A percentile compares a stretch with the other conserved stretches of the same genome.
Conservation (phyloP, 2,888 invertebrate genomes). For the Cylloceria caligata region DNA sequence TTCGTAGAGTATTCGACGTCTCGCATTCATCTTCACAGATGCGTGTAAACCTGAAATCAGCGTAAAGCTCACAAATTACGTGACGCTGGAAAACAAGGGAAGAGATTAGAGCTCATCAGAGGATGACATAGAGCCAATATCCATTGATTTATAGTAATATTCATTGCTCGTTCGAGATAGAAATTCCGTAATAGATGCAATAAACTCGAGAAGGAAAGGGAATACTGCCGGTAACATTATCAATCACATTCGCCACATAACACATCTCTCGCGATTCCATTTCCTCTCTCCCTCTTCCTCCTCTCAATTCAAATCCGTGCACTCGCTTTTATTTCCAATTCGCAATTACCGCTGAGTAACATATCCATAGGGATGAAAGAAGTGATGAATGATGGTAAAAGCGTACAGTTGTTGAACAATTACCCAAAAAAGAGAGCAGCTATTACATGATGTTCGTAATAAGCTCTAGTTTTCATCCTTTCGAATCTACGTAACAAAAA, state of each 20-base stretch:
- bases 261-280: not conserved
- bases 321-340: slow-evolving; percentile 30
- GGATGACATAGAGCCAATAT: not conserved
- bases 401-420: not conserved
- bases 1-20: not conserved
- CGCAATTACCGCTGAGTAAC: slow-evolving; percentile 28
- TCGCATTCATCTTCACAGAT: not conserved
- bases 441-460: not conserved
- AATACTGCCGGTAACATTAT: slow-evolving; percentile 15
- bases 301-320: slow-evolving; percentile 9
- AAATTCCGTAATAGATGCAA: slow-evolving; percentile 2
- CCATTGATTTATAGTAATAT: slow-evolving; percentile 13
- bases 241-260: slow-evolving; percentile 14
- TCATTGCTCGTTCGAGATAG: slow-evolving; percentile 16
- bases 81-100: not conserved
- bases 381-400: not conserved
- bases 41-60: not conserved
- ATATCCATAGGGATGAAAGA: slow-evolving; percentile 17
- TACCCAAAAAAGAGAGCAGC: not conserved
- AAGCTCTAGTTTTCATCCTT: not conserved
- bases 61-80: not conserved
- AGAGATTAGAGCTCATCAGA: not conserved
- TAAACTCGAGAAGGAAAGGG: slow-evolving; percentile 6
- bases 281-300: not conserved
- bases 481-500: not conserved